Conservation (phyloP, 2,797 vertebrate genomes). For the Sitta carolinensis region DNA sequence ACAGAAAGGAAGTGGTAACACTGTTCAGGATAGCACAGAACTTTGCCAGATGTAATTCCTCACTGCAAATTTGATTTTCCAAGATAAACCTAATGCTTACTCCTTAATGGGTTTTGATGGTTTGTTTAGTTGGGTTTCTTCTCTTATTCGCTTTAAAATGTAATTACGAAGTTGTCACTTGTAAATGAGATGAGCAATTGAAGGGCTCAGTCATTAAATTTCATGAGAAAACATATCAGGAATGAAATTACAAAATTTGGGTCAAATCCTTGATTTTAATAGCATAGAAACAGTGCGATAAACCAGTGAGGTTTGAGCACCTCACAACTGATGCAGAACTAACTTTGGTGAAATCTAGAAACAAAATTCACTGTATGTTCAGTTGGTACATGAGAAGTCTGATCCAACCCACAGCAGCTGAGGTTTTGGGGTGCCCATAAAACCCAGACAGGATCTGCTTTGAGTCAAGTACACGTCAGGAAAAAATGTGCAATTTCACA, state of each 20-base stretch:
- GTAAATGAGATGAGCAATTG: not conserved
- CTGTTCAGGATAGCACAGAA: not conserved
- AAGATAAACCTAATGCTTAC: accelerated
- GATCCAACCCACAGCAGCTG: not conserved
- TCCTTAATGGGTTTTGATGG: not conserved
- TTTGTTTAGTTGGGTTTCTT: not conserved
- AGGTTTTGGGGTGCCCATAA: not conserved
- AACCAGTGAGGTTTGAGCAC: not conserved
- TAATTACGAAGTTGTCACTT: not conserved
- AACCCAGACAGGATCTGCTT: not conserved
- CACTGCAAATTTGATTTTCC: not conserved
- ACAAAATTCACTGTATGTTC: not conserved
- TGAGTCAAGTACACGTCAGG: not conserved
- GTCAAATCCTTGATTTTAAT: accelerated
- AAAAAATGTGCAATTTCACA: not conserved
- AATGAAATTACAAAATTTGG: not conserved
- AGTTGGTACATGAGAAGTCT: accelerated
- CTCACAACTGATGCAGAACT: not conserved
- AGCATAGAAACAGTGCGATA: not conserved
- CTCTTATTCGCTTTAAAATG: not conserved
- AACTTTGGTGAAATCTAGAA: not conserved
- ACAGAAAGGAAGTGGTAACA: not conserved
- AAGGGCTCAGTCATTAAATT: not conserved
- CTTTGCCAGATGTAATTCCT: not conserved
- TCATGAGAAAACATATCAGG: accelerated